These are phyloP conservation scores for Ctenomys sociabilis DNA, from an alignment of 2,113 vertebrate genomes.

Conservation along the genomic window DNA sequence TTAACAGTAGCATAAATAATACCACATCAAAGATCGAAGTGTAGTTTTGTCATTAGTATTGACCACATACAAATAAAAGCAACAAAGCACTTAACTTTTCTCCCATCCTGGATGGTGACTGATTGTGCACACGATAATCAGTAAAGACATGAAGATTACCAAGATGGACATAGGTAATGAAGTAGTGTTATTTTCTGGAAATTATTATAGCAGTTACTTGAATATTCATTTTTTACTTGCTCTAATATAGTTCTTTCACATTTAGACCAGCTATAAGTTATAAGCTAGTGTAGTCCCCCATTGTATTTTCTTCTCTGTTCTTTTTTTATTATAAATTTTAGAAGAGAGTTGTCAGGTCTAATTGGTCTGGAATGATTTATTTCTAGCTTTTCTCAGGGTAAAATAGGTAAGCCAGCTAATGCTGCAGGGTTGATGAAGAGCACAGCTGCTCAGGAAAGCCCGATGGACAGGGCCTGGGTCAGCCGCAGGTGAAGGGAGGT, in stretches of 20 bases:
- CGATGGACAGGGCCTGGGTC: neutral
- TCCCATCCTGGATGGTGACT: conserved; percentile 46
- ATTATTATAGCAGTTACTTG: conserved; percentile 47
- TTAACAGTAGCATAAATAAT: conserved; percentile 51
- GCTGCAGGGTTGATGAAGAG: conserved; percentile 52
- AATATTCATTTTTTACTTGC: conserved; percentile 62
- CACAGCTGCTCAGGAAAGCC: neutral
- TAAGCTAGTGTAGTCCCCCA: conserved; percentile 35
- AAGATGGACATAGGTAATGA: conserved; percentile 35
- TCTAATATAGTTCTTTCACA: conserved; percentile 48
- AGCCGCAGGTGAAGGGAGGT: conserved; percentile 17
- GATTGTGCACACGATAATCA: conserved; percentile 47
- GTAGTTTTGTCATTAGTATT: conserved; percentile 69
- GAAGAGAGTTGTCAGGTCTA: conserved; percentile 66
- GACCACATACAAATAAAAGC: conserved; percentile 64
- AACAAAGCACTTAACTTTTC: conserved; percentile 66
- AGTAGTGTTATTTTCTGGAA: conserved; percentile 47
- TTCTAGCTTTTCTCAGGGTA: conserved; percentile 20
- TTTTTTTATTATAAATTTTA: conserved; percentile 38
- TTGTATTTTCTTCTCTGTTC: conserved; percentile 32
- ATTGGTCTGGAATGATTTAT: conserved; percentile 62
- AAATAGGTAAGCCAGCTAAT: conserved; percentile 68
- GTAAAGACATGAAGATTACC: conserved; percentile 31
- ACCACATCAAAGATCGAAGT: conserved; percentile 59
- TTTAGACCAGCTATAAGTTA: conserved; percentile 42